Evolutionary conservation across 2,888 invertebrate species (phyloP).

Genomic region (Folsomia candida): DNA sequence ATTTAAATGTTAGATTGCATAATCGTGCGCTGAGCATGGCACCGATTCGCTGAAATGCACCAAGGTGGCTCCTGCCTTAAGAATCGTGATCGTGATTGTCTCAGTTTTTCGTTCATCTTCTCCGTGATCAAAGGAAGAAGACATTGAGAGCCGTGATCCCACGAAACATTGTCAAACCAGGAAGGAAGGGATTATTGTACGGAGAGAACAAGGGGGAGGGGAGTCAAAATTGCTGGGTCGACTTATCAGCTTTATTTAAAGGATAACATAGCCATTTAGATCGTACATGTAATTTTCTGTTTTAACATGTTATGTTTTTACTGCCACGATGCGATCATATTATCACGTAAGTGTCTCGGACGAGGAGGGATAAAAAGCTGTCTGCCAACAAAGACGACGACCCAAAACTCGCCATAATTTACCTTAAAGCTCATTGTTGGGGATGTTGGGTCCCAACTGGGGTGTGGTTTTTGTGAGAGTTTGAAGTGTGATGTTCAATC

Average conservation of each 20-base stretch:
- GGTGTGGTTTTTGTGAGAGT: too few species aligned
- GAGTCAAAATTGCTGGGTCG: too few species aligned
- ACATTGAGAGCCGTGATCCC: not conserved
- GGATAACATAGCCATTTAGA: slow-evolving; percentile 7
- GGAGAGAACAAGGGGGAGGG: not conserved
- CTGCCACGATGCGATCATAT: not conserved
- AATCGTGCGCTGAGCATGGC: not conserved
- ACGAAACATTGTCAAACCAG: slow-evolving; percentile 1
- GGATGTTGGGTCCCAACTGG: too few species aligned
- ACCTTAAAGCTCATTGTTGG: not conserved
- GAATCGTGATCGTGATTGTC: slow-evolving; percentile 4
- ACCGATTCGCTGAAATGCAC: not conserved
- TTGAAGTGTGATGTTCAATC: too few species aligned
- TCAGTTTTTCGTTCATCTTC: slow-evolving; percentile 9
- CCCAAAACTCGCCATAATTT: not conserved
- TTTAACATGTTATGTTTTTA: slow-evolving; percentile 7
- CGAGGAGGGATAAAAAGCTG: slow-evolving; percentile 7
- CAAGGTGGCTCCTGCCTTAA: not conserved
- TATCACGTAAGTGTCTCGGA: not conserved
- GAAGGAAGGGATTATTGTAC: not conserved
- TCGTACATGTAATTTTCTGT: slow-evolving; percentile 10
- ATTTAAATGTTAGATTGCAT: too few species aligned
- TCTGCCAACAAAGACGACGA: not conserved
- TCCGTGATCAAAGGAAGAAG: not conserved
- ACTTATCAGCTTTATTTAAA: not conserved